phyloP scores from a whole-genome alignment of 2,888 invertebrate species.

The Nomada hirtipes region DNA sequence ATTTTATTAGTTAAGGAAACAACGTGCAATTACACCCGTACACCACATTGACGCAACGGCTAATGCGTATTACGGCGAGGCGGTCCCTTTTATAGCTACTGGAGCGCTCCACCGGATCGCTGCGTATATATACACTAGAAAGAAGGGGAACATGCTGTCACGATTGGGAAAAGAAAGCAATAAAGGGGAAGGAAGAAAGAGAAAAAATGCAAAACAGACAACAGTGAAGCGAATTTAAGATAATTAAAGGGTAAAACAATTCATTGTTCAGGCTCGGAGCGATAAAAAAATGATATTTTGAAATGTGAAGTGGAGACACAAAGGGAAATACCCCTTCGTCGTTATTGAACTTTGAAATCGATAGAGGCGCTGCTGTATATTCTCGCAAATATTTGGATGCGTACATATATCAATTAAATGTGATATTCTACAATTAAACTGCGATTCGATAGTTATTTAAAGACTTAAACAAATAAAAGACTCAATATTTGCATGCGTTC shows the following conservation, averaged over 20 bases:
- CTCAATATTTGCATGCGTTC: neutral
- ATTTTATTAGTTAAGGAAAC: neutral
- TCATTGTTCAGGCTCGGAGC: neutral
- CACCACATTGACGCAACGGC: constrained; percentile 29
- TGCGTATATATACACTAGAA: neutral
- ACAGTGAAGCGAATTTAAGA: neutral
- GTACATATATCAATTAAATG: neutral
- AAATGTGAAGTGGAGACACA: neutral
- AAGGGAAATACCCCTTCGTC: neutral
- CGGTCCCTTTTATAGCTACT: constrained; percentile 66
- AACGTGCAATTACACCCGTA: neutral
- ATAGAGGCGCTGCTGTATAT: constrained; percentile 41
- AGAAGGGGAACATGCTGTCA: constrained; percentile 9
- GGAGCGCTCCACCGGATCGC: constrained; percentile 18
- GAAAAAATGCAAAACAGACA: neutral
- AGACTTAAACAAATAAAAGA: neutral
- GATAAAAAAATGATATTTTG: neutral
- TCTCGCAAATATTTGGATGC: neutral
- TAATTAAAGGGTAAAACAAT: neutral
- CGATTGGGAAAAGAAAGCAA: neutral
- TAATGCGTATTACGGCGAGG: constrained; percentile 61
- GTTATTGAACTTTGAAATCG: constrained; percentile 15
- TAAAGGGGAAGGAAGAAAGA: neutral
- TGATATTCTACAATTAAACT: neutral
- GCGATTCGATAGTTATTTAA: neutral